Percentiles rank a stretch among this genome's conserved stretches.
Evolutionary conservation across 2,797 vertebrate genomes (phyloP).

Genomic region (Silurus aristotelis): DNA sequence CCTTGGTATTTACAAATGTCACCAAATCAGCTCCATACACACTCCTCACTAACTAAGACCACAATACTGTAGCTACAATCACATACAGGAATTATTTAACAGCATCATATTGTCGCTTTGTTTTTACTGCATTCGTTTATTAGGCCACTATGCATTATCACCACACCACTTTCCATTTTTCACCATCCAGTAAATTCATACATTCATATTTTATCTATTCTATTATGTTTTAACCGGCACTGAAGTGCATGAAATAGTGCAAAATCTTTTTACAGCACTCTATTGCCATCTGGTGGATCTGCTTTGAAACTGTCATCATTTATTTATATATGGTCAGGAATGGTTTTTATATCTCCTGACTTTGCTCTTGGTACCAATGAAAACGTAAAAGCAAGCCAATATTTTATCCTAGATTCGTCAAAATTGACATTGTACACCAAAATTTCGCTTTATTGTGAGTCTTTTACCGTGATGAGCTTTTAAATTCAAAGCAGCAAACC

Average conservation of each 20-base stretch:
- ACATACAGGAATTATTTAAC: no score
- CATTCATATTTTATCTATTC: neutral
- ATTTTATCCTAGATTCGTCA: neutral
- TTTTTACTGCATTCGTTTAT: neutral
- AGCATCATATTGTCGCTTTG: neutral
- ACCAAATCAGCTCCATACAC: neutral
- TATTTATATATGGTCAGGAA: neutral
- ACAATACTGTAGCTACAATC: neutral
- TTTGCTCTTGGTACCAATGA: neutral
- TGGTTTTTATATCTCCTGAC: neutral
- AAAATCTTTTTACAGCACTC: neutral
- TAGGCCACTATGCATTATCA: neutral
- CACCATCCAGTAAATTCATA: neutral
- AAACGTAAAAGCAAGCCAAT: neutral
- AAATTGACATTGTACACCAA: neutral
- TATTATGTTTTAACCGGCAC: neutral
- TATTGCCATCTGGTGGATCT: constrained; percentile 34
- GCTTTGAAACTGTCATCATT: neutral
- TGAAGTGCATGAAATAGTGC: neutral
- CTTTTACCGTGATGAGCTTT: neutral
- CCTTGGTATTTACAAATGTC: neutral
- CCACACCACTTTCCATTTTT: neutral
- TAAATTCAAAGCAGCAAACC: neutral
- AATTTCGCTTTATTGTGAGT: neutral
- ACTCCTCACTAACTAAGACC: neutral